Evolutionary conservation across 2,113 vertebrate species (phyloP), one percentile per base, ranked within the genome.

Genomic region (Peromyscus californicus): DNA sequence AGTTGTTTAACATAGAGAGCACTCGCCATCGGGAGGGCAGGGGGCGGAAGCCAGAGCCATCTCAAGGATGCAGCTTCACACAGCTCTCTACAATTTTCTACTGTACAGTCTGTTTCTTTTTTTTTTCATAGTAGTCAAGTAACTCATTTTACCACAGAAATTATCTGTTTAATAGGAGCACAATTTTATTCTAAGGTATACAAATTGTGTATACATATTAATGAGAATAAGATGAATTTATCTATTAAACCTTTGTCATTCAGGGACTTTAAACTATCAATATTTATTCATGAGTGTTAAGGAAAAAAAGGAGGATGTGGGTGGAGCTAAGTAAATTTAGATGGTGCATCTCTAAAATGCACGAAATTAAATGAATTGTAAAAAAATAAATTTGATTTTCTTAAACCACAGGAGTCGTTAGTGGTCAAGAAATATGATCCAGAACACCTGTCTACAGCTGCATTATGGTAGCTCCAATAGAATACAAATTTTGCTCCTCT

Each of bases 141-240:
- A 7, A 24, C 22, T 88, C 54, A 13, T 69, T 75, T 93, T 48
- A 42, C n/a, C 59, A 83, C 13, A 6, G 4, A 19, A 48, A 67
- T 70, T 76, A 61, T 82, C 16, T 80, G 65, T 91, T 75, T 89
- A 69, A 76, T 54, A 92, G 65, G 29, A 29, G 26, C 0, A 51
- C 45, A 45, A 78, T 82, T 82, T 79, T 95, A 92, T 31, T 75
- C 69, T 48, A 54, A 92, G 16, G 29, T 78, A 3, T 83, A 57
- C 24, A 92, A 82, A 95, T 92, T 42, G 87, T 72, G 26, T 92
- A 36, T 42, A 33, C 26, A 70, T 31, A 89, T 33, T 87, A 45
- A 93, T 86, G 31, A 93, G 7, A 93, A 61, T 54, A 51, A 95
- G n/a, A 69, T 95, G 19, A 96, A 90, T 93, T 59, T 10, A 36